A percentile compares a stretch with the other conserved stretches of the same genome.
phyloP scores from a whole-genome alignment of 2,113 vertebrate genomes.

The Aldabrachelys gigantea region DNA sequence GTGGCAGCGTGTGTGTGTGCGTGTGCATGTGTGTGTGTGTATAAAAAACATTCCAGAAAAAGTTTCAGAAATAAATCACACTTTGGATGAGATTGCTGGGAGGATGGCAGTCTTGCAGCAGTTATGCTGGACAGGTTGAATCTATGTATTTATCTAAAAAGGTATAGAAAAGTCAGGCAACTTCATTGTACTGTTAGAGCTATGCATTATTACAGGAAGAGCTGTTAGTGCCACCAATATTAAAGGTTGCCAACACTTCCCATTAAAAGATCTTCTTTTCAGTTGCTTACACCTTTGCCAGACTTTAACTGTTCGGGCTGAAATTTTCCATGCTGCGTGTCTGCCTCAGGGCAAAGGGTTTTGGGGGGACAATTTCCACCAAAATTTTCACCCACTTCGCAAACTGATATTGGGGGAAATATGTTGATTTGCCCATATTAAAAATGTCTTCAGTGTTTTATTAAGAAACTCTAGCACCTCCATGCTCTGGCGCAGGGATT shows the following conservation, averaged over 20 bases:
- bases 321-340: not conserved
- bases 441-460: not conserved
- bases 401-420: not conserved
- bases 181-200: not conserved
- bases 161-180: not conserved
- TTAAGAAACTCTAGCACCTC: not conserved
- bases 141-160: not conserved
- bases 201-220: not conserved
- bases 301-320: not conserved
- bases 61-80: not conserved
- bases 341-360: not conserved
- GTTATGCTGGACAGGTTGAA: not conserved
- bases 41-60: fast-evolving
- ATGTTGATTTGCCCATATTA: not conserved
- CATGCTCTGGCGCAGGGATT: not conserved
- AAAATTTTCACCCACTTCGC: not conserved
- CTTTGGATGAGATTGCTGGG: not conserved
- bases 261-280: not conserved
- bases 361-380: not conserved
- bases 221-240: not conserved
- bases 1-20: fast-evolving
- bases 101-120: not conserved
- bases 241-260: not conserved
- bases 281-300: not conserved
- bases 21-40: not conserved